Evolutionary conservation across 2,797 vertebrate genomes (phyloP).

Genomic region (Malurus splendens): DNA sequence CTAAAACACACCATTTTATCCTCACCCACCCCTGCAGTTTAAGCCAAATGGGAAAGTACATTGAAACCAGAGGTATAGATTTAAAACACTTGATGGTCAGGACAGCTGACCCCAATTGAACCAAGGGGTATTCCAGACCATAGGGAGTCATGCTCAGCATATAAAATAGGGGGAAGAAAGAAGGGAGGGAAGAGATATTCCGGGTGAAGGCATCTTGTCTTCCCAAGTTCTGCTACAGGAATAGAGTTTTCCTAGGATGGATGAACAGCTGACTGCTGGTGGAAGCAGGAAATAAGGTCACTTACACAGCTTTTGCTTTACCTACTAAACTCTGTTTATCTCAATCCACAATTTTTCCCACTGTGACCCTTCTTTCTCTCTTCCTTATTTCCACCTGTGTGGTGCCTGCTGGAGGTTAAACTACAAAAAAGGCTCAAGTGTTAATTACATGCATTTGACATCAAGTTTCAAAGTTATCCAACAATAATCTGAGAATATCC

Average conservation of each 20-base stretch:
- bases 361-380: background rate
- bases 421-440: background rate
- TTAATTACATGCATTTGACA: background rate
- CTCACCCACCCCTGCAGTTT: background rate
- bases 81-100: background rate
- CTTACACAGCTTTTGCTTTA: background rate
- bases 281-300: background rate
- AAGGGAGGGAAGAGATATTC: background rate
- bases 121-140: background rate
- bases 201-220: background rate
- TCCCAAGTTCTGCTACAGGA: background rate
- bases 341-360: background rate
- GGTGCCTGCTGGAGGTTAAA: background rate
- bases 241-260: background rate
- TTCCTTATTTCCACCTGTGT: background rate
- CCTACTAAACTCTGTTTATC: background rate
- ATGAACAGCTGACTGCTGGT: background rate
- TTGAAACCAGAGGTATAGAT: background rate
- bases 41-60: background rate
- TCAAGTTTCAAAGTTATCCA: background rate
- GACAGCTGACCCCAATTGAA: background rate
- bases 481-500: background rate
- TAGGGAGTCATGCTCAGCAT: background rate
- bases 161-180: background rate
- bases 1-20: background rate